phyloP scores from a whole-genome alignment of 1,140 invertebrate genomes.

The Drosophila jambulina region DNA sequence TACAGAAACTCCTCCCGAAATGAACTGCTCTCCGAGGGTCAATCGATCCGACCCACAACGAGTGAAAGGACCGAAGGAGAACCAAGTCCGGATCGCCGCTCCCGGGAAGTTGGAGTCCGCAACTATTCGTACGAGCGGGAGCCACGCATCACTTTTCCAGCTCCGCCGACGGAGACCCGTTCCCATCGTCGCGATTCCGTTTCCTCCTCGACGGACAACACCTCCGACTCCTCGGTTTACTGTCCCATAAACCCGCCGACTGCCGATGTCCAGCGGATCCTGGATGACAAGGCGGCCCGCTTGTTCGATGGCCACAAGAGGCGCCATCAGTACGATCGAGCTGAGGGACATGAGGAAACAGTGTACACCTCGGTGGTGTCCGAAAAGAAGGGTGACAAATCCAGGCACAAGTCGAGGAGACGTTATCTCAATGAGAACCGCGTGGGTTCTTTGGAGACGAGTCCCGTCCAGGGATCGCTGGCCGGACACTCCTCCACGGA shows the following conservation, averaged over 20 bases:
- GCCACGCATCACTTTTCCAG: slow-evolving; percentile 72
- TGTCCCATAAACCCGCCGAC: slow-evolving; percentile 81
- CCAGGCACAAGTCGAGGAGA: slow-evolving; percentile 68
- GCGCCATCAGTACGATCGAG: slow-evolving; percentile 72
- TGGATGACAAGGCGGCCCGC: slow-evolving; percentile 76
- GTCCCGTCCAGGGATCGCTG: slow-evolving; percentile 63
- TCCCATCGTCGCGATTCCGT: slow-evolving; percentile 70
- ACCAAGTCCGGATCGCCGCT: slow-evolving; percentile 51
- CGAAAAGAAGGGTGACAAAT: slow-evolving; percentile 76
- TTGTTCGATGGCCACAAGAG: slow-evolving; percentile 76
- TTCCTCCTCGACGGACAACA: slow-evolving; percentile 75
- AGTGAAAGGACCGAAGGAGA: slow-evolving; percentile 52
- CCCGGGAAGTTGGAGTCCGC: slow-evolving; percentile 66
- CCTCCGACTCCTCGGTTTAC: slow-evolving; percentile 84
- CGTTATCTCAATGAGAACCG: slow-evolving; percentile 82
- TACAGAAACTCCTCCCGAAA: slow-evolving; percentile 75
- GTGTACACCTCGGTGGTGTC: slow-evolving; percentile 79
- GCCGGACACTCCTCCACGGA: slow-evolving; percentile 67
- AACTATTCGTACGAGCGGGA: slow-evolving; percentile 77
- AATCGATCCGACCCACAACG: slow-evolving; percentile 70
- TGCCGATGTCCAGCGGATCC: slow-evolving; percentile 78
- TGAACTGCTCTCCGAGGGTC: slow-evolving; percentile 74
- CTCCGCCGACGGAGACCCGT: slow-evolving; percentile 49
- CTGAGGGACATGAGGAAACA: slow-evolving; percentile 75
- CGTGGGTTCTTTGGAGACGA: slow-evolving; percentile 81